phyloP scores from a whole-genome alignment of 2,888 invertebrate genomes.

The Acleris cristana region DNA sequence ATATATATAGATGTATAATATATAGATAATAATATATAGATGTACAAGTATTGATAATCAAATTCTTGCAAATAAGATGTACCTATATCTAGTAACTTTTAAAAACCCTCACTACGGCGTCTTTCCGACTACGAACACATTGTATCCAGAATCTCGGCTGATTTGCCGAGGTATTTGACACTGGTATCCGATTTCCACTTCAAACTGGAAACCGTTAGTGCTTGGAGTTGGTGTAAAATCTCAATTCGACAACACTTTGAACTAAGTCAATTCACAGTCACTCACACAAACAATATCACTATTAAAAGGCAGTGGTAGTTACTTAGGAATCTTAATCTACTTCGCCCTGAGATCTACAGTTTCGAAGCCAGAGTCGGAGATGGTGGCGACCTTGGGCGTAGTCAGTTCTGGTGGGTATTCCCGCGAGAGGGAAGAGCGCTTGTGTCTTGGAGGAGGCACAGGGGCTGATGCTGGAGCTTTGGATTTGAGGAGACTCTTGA shows the following conservation, averaged over 20 bases:
- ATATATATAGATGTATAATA: too few relatives aligned
- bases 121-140: constrained; percentile 21
- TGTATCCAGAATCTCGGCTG: neutral
- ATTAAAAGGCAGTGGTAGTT: constrained; percentile 48
- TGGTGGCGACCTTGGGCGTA: constrained; percentile 62
- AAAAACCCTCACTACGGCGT: constrained; percentile 16
- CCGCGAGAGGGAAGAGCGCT: constrained; percentile 68
- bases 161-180: neutral
- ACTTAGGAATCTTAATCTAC: constrained; percentile 43
- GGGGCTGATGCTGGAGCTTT: constrained; percentile 67
- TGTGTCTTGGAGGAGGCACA: constrained; percentile 75
- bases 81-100: constrained; percentile 18
- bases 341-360: constrained; percentile 75
- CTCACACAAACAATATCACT: constrained; percentile 45
- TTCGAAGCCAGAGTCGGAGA: constrained; percentile 77
- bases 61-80: too few relatives aligned
- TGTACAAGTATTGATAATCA: too few relatives aligned
- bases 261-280: constrained; percentile 37
- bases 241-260: constrained; percentile 26
- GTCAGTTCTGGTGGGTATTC: constrained; percentile 69
- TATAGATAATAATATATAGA: too few relatives aligned
- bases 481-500: constrained; percentile 85
- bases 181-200: constrained; percentile 23
- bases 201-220: constrained; percentile 24
- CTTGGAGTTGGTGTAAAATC: constrained; percentile 22